A percentile compares a stretch with the other conserved stretches of the same genome.
phyloP scores from a whole-genome alignment of 1,140 invertebrate genomes.

The Zaprionus nigranus region DNA sequence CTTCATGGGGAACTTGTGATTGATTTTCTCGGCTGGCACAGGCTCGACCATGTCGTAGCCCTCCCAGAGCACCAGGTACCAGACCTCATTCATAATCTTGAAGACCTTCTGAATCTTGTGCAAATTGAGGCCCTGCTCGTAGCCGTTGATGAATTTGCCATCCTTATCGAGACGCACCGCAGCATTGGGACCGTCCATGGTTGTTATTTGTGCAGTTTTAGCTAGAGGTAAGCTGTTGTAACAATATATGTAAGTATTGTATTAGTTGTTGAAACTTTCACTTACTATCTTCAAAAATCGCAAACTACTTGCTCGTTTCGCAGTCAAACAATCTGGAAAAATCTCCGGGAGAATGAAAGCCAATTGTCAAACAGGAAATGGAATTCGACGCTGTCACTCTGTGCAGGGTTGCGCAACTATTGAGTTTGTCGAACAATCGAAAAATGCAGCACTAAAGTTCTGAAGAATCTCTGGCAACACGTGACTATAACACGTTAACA shows the following conservation, averaged over 20 bases:
- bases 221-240: too few species aligned
- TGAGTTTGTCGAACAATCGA: background rate
- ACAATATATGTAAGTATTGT: background rate
- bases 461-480: too few species aligned
- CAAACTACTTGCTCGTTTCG: background rate
- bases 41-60: conserved; percentile 20
- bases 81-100: background rate
- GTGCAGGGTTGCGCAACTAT: background rate
- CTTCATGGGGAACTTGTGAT: background rate
- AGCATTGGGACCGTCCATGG: conserved; percentile 28
- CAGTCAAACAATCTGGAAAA: background rate
- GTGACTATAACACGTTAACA: too few species aligned
- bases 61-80: conserved; percentile 23
- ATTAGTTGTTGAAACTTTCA: background rate
- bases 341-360: background rate
- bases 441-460: background rate
- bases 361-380: background rate
- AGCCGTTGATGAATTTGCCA: conserved; percentile 29
- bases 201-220: background rate
- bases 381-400: background rate
- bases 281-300: background rate
- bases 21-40: conserved; percentile 7
- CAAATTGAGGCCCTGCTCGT: background rate
- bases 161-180: conserved; percentile 4
- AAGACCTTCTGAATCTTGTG: background rate